Base-by-base conservation (phyloP, 2,113 vertebrate species). In the Hypocryptadius cinnamomeus region DNA sequence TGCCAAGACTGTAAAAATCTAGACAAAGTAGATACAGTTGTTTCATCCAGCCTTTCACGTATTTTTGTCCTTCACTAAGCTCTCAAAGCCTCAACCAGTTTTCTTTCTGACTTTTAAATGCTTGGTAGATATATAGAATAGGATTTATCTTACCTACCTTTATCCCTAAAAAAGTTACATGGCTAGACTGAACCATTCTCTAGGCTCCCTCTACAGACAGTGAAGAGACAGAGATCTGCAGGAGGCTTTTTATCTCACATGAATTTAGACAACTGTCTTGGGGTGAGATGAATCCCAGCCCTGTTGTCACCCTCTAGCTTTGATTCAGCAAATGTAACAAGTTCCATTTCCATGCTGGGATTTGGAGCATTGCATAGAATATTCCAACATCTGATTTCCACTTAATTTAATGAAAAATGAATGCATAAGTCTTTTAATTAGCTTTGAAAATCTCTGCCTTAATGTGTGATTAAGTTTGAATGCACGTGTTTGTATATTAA, bases 261-360 rank as follows among this genome's bases (percentile, higher is more conserved):
- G 85, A 95, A 95, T 96, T 95, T 93, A 93, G 93, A 92, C 93
- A 96, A 95, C 85, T 95, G 76, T 96, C 88, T 94, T 93, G 90
- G 93, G 79, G 90, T 90, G 76, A 96, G 81, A 95, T 90, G 56
- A 94, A 90, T 95, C 88, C 93, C 95, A 96, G 69, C 72, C 53
- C 80, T 84, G 77, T 92, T 95, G 90, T 92, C 85, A 85, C 79
- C 74, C 81, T 95, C 87, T 71, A 91, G 85, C 87, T 95, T 96
- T 93, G 81, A 87, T 94, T 93, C 53, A 88, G 91, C 39, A 82
- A 82, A 89, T 81, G 45, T 87, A 93, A 84, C 71, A 80, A 85
- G 64, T 74, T 85, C 64, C 56, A 74, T 91, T 87, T 77, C 59
- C 33, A 37, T 82, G 44, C 87, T 95, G 95, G 90, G 90, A 94